Evolutionary conservation across 2,888 invertebrate species (phyloP), one percentile per base, ranked within the genome.

Genomic region (Disparrhopalites patrizii): DNA sequence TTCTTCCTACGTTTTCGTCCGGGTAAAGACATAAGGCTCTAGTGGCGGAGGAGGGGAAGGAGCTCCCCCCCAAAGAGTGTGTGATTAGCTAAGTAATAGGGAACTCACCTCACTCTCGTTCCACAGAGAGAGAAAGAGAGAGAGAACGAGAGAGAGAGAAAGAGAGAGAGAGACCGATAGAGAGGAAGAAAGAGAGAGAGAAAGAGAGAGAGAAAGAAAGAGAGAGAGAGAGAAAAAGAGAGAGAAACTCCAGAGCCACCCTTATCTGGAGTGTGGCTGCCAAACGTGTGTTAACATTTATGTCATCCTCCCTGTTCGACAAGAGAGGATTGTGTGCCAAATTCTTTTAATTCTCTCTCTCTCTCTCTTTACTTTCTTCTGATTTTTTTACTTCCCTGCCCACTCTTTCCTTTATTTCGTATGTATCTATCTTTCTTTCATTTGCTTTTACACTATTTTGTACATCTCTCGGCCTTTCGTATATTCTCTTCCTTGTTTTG

Each of bases 281-380:
- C 55, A 55, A 55, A 55, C 55, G 33, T 33, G 33, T 55, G 31
- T 55, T 55, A 55, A 55, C 55, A 28, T 33, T 55, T 55, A 55
- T 55, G 55, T 55, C 55, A 33, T 30, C 55, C 55, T 20, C 33
- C 33, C 31, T 36, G 33, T 55, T 31, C 55, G 23, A 28, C 55
- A 27, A n/a, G n/a, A n/a, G n/a, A n/a, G n/a, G n/a, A n/a, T n/a
- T 55, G 20, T 40, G n/a, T 40, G 40, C 40, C 40, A 40, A 40
- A 40, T 40, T 40, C 20, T 20, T 40, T 40, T 40, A n/a, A 18
- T 40, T 20, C 20, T n/a, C n/a, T n/a, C n/a, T n/a, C n/a, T n/a
- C n/a, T n/a, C n/a, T n/a, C n/a, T n/a, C n/a, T n/a, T n/a, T n/a
- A n/a, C n/a, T n/a, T n/a, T n/a, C n/a, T n/a, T n/a, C n/a, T n/a